Conservation (phyloP, 2,888 invertebrate genomes). For the Dysmachus trigonus region DNA sequence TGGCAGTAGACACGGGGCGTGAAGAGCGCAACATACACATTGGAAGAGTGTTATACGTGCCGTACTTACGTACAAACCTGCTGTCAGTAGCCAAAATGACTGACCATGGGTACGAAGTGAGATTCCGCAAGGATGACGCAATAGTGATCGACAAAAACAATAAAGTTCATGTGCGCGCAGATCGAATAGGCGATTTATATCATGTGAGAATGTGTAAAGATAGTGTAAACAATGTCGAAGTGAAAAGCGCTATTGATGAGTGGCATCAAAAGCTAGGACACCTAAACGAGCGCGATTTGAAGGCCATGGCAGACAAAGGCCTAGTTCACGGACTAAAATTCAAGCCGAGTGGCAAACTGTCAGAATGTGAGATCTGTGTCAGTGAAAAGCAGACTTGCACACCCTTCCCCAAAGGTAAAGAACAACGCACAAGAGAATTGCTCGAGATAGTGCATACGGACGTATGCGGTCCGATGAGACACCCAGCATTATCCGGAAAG, state of each 20-base stretch:
- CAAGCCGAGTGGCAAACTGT: no score
- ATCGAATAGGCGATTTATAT: no score
- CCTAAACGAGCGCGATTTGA: constrained; percentile 26
- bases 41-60: no score
- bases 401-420: no score
- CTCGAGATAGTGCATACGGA: not conserved
- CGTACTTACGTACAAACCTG: not conserved
- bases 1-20: no score
- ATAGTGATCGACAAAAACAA: not conserved
- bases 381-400: no score
- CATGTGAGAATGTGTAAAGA: no score
- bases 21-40: no score
- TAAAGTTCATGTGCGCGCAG: no score
- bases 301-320: not conserved
- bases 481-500: not conserved
- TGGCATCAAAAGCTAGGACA: constrained; percentile 50
- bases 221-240: no score
- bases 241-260: not conserved
- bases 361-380: no score
- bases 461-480: not conserved
- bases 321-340: not conserved
- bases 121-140: not conserved
- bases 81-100: not conserved
- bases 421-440: not conserved
- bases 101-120: not conserved